These are phyloP conservation scores for Acrobasis consociella DNA, from an alignment of 2,888 invertebrate genomes.

Conservation along the genomic window DNA sequence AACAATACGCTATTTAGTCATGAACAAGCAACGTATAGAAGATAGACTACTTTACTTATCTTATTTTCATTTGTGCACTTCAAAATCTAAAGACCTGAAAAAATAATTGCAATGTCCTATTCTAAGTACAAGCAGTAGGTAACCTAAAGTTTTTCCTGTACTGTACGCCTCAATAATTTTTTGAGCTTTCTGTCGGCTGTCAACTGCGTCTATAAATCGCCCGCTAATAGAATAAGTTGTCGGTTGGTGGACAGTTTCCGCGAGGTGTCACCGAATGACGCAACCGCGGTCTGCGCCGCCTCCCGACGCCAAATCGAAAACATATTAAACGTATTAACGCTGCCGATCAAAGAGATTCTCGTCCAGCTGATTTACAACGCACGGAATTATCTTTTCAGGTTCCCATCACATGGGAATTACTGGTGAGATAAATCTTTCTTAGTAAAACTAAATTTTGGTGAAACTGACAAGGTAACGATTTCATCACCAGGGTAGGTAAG, in stretches of 20 bases:
- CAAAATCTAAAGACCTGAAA: no score
- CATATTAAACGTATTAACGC: slow-evolving; percentile 74
- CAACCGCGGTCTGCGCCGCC: slow-evolving; percentile 54
- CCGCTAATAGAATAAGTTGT: slow-evolving; percentile 63
- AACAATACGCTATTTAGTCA: no score
- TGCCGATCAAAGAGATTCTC: slow-evolving; percentile 74
- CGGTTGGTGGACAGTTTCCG: slow-evolving; percentile 59
- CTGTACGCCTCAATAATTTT: slow-evolving; percentile 25
- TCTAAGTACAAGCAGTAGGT: no score
- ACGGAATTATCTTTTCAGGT: slow-evolving; percentile 20
- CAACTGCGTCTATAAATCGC: slow-evolving; percentile 56
- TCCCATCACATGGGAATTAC: slow-evolving; percentile 2
- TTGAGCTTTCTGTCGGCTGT: slow-evolving; percentile 53
- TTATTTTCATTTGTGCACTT: no score
- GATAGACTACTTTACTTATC: no score
- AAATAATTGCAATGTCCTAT: no score
- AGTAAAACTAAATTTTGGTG: neutral
- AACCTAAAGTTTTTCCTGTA: neutral
- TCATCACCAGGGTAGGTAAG: no score
- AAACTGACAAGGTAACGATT: no score
- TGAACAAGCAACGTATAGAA: no score
- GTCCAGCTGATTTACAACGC: slow-evolving; percentile 53
- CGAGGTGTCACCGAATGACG: slow-evolving; percentile 65
- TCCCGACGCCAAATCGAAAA: slow-evolving; percentile 72
- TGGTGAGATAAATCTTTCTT: neutral